Conservation (phyloP, 1,140 invertebrate species). For the Leptinotarsa undecemlineata region DNA sequence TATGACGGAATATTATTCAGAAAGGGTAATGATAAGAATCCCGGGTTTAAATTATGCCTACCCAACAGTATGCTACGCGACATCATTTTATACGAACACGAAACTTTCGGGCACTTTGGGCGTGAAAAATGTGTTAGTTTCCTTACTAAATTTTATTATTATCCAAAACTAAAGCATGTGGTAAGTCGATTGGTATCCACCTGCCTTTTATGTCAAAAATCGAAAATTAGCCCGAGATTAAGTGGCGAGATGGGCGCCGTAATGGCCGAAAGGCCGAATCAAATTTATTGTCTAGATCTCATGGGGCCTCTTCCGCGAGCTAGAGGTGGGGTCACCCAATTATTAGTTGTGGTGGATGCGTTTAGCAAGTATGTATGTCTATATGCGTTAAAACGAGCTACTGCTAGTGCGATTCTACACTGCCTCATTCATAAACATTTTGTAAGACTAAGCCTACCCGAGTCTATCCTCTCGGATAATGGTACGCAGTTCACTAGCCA, state of each 20-base stretch:
- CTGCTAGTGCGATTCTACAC: neutral
- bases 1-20: no score
- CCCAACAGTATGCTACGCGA: no score
- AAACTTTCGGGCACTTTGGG: no score
- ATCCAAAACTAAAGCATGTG: constrained; percentile 4
- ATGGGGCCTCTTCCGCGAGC: constrained; percentile 12
- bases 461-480: constrained; percentile 19
- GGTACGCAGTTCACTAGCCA: constrained; percentile 10
- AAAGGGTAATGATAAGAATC: no score
- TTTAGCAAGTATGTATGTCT: constrained; percentile 2
- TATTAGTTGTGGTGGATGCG: constrained; percentile 18
- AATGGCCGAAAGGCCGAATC: neutral
- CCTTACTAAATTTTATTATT: constrained; percentile 19
- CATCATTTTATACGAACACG: no score
- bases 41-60: no score
- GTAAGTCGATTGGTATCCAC: neutral
- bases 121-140: no score
- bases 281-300: constrained; percentile 13
- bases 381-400: neutral
- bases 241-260: no score
- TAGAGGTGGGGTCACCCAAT: constrained; percentile 10
- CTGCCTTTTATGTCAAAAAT: constrained; percentile 24
- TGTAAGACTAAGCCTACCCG: neutral
- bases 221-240: neutral
- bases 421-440: neutral